Percentiles rank a stretch among this genome's conserved stretches.
Conservation (phyloP, 2,888 invertebrate species). For the Mactromeris polynyma region DNA sequence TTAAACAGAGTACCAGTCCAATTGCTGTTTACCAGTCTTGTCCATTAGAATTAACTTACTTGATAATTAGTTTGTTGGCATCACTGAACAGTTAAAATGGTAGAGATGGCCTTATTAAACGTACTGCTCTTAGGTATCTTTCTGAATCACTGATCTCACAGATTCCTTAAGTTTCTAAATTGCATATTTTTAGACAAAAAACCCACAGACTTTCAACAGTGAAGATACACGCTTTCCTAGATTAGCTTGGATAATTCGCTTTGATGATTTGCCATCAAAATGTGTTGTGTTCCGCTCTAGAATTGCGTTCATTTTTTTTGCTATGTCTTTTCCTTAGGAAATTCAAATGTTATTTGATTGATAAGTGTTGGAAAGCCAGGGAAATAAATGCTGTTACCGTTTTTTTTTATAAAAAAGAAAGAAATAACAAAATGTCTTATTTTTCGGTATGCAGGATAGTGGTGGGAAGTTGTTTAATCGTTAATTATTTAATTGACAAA, state of each 20-base stretch:
- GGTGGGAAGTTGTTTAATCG: conserved; percentile 1
- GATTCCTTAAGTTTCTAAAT: not conserved
- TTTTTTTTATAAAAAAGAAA: not conserved
- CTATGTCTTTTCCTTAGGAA: not conserved
- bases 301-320: not conserved
- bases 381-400: not conserved
- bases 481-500: conserved; percentile 11
- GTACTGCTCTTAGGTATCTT: not conserved
- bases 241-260: not conserved
- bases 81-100: not conserved
- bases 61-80: not conserved
- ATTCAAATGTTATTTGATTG: not conserved
- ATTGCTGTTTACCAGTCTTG: not conserved
- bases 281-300: not conserved
- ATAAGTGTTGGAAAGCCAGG: not conserved
- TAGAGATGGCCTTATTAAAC: not conserved
- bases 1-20: not conserved
- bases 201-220: not conserved
- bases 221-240: not conserved
- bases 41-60: conserved; percentile 11
- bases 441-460: not conserved
- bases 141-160: not conserved
- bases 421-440: not conserved
- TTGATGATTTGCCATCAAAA: conserved; percentile 11
- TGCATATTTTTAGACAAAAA: conserved; percentile 5